Conservation (phyloP, 2,797 vertebrate species). For the Lycodopsis pacificus region DNA sequence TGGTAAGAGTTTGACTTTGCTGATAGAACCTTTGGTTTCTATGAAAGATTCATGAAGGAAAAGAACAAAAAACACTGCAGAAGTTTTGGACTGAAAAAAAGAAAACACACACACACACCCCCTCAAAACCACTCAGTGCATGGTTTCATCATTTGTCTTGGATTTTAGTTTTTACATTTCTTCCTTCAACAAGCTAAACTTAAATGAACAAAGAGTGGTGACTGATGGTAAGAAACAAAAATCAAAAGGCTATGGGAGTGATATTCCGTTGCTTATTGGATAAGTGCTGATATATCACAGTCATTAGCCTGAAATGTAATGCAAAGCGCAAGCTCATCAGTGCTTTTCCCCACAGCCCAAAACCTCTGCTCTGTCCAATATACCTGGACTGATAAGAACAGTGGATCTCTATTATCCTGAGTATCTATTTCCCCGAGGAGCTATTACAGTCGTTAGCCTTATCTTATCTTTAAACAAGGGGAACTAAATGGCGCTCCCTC, state of each 20-base stretch:
- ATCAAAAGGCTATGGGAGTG: neutral
- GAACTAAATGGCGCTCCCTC: constrained; percentile 72
- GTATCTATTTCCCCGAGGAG: constrained; percentile 77
- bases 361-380: constrained; percentile 59
- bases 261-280: constrained; percentile 14
- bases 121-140: constrained; percentile 27
- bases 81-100: constrained; percentile 44
- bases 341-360: constrained; percentile 33
- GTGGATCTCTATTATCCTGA: constrained; percentile 76
- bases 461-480: constrained; percentile 83
- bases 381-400: constrained; percentile 65
- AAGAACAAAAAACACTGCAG: constrained; percentile 52
- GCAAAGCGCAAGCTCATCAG: constrained; percentile 40
- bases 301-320: constrained; percentile 45
- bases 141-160: constrained; percentile 43
- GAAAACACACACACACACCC: constrained; percentile 20
- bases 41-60: constrained; percentile 72
- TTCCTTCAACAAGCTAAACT: constrained; percentile 22
- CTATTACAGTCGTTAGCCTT: constrained; percentile 80
- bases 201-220: constrained; percentile 30
- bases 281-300: constrained; percentile 22
- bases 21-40: constrained; percentile 57
- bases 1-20: constrained; percentile 61
- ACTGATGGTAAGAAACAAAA: constrained; percentile 32
- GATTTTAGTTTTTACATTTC: neutral